Base-by-base conservation (phyloP, 2,797 vertebrate genomes). In the Podarcis siculus region DNA sequence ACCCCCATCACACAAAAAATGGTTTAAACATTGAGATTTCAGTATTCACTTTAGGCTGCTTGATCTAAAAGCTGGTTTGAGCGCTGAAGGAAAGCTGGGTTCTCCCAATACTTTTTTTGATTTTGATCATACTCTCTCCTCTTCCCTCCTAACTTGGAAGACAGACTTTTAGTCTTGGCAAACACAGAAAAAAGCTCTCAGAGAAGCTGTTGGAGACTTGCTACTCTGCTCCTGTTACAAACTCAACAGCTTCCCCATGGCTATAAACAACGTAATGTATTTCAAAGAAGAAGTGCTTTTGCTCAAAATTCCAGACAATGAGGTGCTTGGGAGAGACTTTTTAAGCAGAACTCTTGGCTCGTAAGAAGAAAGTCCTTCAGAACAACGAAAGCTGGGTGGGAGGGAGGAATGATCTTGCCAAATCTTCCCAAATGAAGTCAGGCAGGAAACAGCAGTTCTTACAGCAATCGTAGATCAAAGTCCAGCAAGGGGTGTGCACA, bases 161-260 rank as follows among this genome's bases (percentile, higher is more conserved):
- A 21, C 72, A 35, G 55, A 90, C 69, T 77, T 58, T 87, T 79
- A 82, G 21, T 78, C 71, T 66, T 88, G 37, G 67, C 42, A 27
- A 19, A 55, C 35, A 30, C 15, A 55, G 45, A 76, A 23, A 55
- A 13, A 5, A 39, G 17, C 66, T 86, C 13, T 77, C 19, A 45
- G 10, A 82, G 35, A 45, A 86, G n/a, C 19, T 64, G 30, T 76
- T 81, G 61, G 67, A 73, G 77, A 45, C 37, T 67, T 21, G 19
- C 19, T 71, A 61, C 49, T 45, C 35, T 8, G 15, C 37, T 78
- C 37, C 17, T 55, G 8, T 61, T 73, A 61, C 39, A 79, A 87
- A 66, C 5, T 17, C 8, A 86, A 55, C 75, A 83, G 19, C 55
- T 83, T 85, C 61, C 75, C 7, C 10, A 69, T 71, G n/a, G 32